Evolutionary conservation across 2,888 invertebrate species (phyloP).

Genomic region (Cerastis rubricosa): DNA sequence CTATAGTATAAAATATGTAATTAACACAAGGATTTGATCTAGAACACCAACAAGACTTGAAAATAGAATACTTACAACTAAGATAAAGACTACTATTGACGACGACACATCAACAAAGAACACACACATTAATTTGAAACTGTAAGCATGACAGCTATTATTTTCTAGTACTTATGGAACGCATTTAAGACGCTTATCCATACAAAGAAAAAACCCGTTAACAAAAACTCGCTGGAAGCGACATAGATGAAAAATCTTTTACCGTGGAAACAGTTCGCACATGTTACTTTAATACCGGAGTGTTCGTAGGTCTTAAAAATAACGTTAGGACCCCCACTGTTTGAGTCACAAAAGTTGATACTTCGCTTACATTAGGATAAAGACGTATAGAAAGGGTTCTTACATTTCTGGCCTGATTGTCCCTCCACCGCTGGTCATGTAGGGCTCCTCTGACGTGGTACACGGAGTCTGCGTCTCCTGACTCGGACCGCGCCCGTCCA

Average conservation of each 20-base stretch:
- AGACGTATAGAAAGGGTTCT: constrained; percentile 7
- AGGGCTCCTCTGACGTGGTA: constrained; percentile 91
- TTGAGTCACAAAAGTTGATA: neutral
- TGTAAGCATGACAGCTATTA: neutral
- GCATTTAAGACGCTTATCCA: neutral
- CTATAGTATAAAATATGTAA: neutral
- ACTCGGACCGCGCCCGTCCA: constrained; percentile 94
- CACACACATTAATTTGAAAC: neutral
- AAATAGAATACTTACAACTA: neutral
- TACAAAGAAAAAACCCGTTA: neutral
- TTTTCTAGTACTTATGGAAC: neutral
- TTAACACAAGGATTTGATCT: neutral
- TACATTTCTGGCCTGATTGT: constrained; percentile 80
- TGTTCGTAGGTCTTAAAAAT: neutral
- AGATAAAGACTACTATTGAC: neutral
- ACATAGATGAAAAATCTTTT: neutral
- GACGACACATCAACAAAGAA: neutral
- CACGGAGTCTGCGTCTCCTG: constrained; percentile 94
- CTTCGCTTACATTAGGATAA: neutral
- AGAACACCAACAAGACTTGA: neutral
- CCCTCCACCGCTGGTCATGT: constrained; percentile 84
- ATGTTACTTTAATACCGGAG: neutral
- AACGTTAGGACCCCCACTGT: neutral
- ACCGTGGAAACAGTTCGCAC: neutral
- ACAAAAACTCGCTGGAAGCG: neutral